Percentiles rank a stretch among this genome's conserved stretches.
phyloP scores from a whole-genome alignment of 2,888 invertebrate species.

The Pilophorus perplexus region DNA sequence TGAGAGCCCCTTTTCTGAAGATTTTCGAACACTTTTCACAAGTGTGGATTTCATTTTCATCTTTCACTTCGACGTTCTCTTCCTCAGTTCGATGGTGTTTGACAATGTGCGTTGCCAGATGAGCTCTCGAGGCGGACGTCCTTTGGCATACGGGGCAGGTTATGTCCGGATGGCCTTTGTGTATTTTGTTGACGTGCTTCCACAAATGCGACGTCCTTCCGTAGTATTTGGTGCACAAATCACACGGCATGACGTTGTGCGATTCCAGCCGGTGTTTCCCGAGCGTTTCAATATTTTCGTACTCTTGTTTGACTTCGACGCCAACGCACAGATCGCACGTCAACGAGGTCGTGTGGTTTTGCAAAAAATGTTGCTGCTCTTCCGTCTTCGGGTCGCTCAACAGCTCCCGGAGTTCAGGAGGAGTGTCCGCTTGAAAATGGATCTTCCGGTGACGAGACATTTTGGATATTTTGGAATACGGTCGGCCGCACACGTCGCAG shows the following conservation, averaged over 20 bases:
- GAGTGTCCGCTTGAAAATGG: slow-evolving; percentile 51
- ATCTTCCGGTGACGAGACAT: slow-evolving; percentile 56
- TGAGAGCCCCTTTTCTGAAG: slow-evolving; percentile 58
- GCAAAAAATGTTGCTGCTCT: slow-evolving; percentile 43
- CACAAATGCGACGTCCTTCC: slow-evolving; percentile 61
- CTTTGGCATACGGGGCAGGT: slow-evolving; percentile 60
- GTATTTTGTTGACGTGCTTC: slow-evolving; percentile 62
- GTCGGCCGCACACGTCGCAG: slow-evolving; percentile 56
- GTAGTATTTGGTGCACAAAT: slow-evolving; percentile 61
- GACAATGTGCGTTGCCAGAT: slow-evolving; percentile 57
- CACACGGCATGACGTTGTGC: slow-evolving; percentile 61
- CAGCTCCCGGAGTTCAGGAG: slow-evolving; percentile 46
- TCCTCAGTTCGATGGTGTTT: slow-evolving; percentile 48
- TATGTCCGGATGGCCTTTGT: slow-evolving; percentile 60
- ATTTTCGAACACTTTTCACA: slow-evolving; percentile 59
- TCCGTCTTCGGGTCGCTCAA: slow-evolving; percentile 44
- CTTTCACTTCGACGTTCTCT: neutral
- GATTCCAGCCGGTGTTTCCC: slow-evolving; percentile 57
- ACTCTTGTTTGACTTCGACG: slow-evolving; percentile 49
- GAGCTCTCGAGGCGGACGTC: slow-evolving; percentile 60
- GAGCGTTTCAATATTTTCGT: slow-evolving; percentile 56
- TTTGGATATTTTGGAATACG: slow-evolving; percentile 56
- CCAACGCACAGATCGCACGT: slow-evolving; percentile 43
- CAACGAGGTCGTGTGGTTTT: slow-evolving; percentile 39
- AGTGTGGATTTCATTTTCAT: slow-evolving; percentile 54